phyloP scores from a whole-genome alignment of 2,113 vertebrate genomes.

The Oxygymnocypris stewartii region DNA sequence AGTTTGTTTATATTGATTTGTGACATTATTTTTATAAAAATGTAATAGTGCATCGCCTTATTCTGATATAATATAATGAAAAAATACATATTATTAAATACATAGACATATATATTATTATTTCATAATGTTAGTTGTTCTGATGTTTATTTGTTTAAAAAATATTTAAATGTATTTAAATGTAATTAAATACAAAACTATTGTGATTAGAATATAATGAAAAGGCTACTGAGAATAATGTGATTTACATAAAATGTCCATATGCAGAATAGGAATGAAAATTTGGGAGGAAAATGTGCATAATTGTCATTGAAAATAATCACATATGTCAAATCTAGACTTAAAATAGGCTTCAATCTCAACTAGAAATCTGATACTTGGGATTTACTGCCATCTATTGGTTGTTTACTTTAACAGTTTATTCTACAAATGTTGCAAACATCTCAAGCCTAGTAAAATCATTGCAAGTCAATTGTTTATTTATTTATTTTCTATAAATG shows the following conservation, averaged over 20 bases:
- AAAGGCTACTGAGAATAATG: not conserved
- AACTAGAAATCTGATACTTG: not conserved
- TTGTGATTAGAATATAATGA: not conserved
- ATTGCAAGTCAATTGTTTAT: not conserved
- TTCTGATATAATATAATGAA: not conserved
- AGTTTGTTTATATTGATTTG: not conserved
- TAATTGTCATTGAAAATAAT: not conserved
- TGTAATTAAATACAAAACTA: not conserved
- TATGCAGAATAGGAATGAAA: not conserved
- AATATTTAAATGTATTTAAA: not conserved
- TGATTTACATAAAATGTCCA: conserved; percentile 1
- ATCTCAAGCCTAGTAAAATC: not conserved
- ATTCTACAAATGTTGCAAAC: not conserved
- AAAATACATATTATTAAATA: not conserved
- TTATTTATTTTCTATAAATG: not conserved
- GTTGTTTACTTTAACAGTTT: conserved; percentile 28
- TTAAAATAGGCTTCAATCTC: not conserved
- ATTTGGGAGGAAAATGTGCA: not conserved
- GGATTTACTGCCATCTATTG: conserved; percentile 66
- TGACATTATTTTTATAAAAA: not conserved
- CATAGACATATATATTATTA: not conserved
- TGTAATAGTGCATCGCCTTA: not conserved
- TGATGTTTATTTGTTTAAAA: not conserved
- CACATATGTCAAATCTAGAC: not conserved
- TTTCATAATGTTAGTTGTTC: not conserved